Base-by-base conservation (phyloP, 2,113 vertebrate species). In the Copsychus sechellarum region DNA sequence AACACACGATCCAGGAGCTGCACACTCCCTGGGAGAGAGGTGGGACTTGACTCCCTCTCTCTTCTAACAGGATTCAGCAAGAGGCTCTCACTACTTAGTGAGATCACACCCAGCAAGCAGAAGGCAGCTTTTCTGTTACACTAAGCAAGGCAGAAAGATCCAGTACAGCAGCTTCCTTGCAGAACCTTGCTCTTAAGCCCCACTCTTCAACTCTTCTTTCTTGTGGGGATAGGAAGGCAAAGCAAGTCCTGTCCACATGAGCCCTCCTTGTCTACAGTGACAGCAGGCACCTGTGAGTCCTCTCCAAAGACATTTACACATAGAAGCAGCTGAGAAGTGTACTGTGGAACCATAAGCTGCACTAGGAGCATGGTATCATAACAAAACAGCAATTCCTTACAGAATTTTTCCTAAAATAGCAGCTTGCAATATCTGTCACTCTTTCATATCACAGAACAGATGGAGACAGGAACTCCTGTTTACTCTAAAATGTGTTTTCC, bases 1-100 rank as follows among this genome's bases (percentile, higher is more conserved):
- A 79, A 45, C 24, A 67, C 6, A 9, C 0, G 0, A 50, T 11
- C 12, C 26, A 23, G 14, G 42, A 51, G 14, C 23, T 0, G 0
- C 21, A 65, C 2, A 2, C 7, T 34, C 12, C 45, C 22, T 57
- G 14, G 11, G 1, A 79, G 8, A 70, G 45, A 7, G 18, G 7
- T 81, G 28, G 6, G 33, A 45, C 9, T 8, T 40, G 33, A 45
- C 9, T 8, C 45, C 24, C 23, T 7, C 47, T 29, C 22, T 11
- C 14, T 33, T 28, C 61, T 12, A 47, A 24, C 2, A 70, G 11
- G 33, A 47, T 65, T 47, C 51, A 61, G 53, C 12, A 72, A 47
- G 9, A 81, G 40, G 38, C 15, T 61, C 23, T 86, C n/a, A 1
- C 8, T 26, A 33, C 34, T 66, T 60, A 54, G 71, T 2, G 2